phyloP scores from a whole-genome alignment of 2,113 vertebrate species.

The Tringa solitaria region DNA sequence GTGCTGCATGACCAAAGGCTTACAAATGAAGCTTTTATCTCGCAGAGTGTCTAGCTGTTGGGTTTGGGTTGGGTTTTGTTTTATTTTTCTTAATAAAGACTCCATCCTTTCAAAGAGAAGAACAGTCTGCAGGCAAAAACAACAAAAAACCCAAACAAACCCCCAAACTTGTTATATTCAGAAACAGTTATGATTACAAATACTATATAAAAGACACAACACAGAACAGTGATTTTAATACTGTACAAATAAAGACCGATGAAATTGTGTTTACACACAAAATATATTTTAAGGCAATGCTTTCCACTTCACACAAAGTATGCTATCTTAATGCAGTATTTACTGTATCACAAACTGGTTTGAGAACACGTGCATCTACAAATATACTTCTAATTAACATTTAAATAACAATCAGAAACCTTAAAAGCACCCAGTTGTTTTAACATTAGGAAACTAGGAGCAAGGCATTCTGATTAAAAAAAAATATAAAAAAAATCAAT shows the following conservation, averaged over 20 bases:
- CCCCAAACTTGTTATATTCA: background rate
- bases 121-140: background rate
- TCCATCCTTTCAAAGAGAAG: background rate
- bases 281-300: background rate
- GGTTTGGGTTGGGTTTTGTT: background rate
- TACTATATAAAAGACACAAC: background rate
- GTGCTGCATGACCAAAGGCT: background rate
- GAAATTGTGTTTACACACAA: background rate
- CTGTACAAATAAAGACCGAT: background rate
- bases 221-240: background rate
- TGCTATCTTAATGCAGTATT: background rate
- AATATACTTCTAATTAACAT: background rate
- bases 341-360: background rate
- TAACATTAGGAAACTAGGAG: background rate
- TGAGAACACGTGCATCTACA: background rate
- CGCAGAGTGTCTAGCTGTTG: background rate
- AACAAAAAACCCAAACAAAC: background rate
- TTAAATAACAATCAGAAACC: background rate
- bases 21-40: background rate
- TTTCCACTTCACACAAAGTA: background rate
- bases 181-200: background rate
- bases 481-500: no score
- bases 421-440: background rate
- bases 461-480: background rate
- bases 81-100: background rate